phyloP scores from a whole-genome alignment of 2,113 vertebrate species.

The Platycercus adscitus region DNA sequence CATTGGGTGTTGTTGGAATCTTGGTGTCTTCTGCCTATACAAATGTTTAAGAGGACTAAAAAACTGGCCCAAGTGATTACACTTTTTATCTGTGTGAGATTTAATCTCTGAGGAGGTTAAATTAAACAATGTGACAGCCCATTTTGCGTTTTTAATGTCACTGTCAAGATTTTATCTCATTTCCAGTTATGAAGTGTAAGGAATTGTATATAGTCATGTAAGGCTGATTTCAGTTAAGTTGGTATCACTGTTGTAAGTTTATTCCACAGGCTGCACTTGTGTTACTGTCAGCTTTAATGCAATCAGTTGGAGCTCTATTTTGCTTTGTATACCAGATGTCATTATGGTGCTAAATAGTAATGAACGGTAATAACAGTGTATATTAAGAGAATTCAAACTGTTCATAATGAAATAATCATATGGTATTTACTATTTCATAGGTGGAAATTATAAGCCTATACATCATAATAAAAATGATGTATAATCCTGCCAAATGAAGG shows the following conservation, averaged over 20 bases:
- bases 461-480: background rate
- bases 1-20: background rate
- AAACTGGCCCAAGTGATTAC: background rate
- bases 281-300: background rate
- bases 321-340: background rate
- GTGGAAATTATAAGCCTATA: background rate
- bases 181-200: background rate
- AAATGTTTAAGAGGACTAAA: background rate
- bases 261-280: background rate
- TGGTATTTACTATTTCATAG: background rate
- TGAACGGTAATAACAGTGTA: background rate
- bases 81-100: background rate
- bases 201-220: background rate
- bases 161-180: background rate
- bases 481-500: background rate
- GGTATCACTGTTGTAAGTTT: background rate
- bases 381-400: background rate
- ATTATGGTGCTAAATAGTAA: background rate
- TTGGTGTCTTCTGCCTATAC: background rate
- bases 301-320: background rate
- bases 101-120: background rate
- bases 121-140: background rate
- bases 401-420: background rate
- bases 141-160: background rate
- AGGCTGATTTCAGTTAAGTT: background rate